Evolutionary conservation across 2,888 invertebrate species (phyloP), one percentile per base, ranked within the genome.

Genomic region (Xestia xanthographa): DNA sequence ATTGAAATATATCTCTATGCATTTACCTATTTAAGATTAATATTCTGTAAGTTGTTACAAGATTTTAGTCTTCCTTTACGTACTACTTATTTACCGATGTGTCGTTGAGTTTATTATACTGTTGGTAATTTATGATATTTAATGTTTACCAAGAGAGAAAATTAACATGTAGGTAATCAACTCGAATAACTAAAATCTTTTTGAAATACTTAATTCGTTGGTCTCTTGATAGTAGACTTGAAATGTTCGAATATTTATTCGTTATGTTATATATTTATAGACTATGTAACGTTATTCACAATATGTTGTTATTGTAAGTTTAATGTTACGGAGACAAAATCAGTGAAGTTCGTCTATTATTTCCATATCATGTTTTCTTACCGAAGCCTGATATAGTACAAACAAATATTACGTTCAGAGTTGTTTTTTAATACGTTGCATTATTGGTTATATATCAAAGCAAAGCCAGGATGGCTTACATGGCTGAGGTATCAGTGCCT

Each of bases 401-500:
- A 91, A 91, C 66, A 90, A 91, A 90, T 67, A 58, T 80, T 83
- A 75, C 69, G 86, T 85, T 82, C 70, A 77, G 62, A 63, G 66
- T 75, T 69, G 41, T 69, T 66, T 70, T 83, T 82, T 75, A 50
- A 68, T 73, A 73, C 56, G 71, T 83, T 77, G 65, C 58, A 65
- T 75, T 58, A 79, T 82, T 62, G 38, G 50, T 72, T 73, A 38
- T 65, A 66, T 70, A 82, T 72, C 82, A 71, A 77, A 78, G 75
- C 75, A 70, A 72, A 66, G 77, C 65, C 71, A 48, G 34, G 72
- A 38, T 66, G 67, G 78, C 83, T 81, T 77, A 74, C 74, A 75
- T 66, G 65, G 80, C 87, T 66, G 69, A 77, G 84, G 85, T 86
- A 88, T 86, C 90, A 93, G 94, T 94, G 94, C 94, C 93, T 94